These are phyloP conservation scores for Macroteleia sp. DNA, from an alignment of 2,888 invertebrate species.

Conservation along the genomic window DNA sequence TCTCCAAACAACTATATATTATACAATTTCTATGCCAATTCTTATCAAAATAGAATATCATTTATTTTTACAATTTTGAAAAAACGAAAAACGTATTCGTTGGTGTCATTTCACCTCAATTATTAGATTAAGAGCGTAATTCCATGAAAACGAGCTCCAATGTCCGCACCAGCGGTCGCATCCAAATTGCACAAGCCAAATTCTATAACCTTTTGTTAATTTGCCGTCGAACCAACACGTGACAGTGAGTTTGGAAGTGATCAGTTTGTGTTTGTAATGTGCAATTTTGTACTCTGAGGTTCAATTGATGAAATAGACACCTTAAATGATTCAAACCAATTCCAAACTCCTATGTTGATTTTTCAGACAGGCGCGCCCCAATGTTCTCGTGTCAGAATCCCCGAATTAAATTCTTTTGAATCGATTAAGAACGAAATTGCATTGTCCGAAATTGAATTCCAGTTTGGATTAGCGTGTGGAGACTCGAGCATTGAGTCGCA, in stretches of 20 bases:
- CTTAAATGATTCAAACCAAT: slow-evolving; percentile 24
- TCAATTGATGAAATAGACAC: slow-evolving; percentile 28
- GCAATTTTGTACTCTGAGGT: slow-evolving; percentile 51
- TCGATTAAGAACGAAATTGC: too few relatives aligned
- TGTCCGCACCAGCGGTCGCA: slow-evolving; percentile 11
- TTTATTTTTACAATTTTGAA: too few relatives aligned
- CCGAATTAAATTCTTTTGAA: slow-evolving; percentile 1
- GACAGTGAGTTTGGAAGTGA: too few relatives aligned
- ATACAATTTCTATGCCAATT: too few relatives aligned
- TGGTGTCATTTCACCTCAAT: too few relatives aligned
- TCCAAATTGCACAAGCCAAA: slow-evolving; percentile 50
- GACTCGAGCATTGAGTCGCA: slow-evolving; percentile 15
- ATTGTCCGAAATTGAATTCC: not conserved
- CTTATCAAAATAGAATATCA: too few relatives aligned
- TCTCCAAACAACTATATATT: too few relatives aligned
- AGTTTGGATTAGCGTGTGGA: not conserved
- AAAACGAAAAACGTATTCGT: too few relatives aligned
- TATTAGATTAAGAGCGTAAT: too few relatives aligned
- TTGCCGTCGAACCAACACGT: slow-evolving; percentile 16
- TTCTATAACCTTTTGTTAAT: slow-evolving; percentile 20
- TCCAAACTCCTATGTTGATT: slow-evolving; percentile 48
- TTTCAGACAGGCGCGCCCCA: slow-evolving; percentile 21
- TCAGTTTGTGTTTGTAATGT: slow-evolving; percentile 12
- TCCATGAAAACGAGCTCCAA: too few relatives aligned
- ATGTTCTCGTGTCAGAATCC: slow-evolving; percentile 2